Percentiles rank a stretch among this genome's conserved stretches.
These are phyloP conservation scores for Microplitis mediator DNA, from an alignment of 1,140 invertebrate species.

Conservation along the genomic window DNA sequence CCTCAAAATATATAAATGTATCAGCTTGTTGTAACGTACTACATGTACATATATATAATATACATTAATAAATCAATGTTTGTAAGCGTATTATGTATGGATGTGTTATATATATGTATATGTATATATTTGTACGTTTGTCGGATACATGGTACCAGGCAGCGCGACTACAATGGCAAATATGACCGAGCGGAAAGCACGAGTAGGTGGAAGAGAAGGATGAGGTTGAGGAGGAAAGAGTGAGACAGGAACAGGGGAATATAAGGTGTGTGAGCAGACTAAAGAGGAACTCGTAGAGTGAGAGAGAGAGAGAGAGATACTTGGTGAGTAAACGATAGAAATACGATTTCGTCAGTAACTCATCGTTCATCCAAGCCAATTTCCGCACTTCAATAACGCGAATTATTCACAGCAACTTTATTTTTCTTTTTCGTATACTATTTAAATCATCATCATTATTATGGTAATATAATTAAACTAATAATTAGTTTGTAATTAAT, in stretches of 20 bases:
- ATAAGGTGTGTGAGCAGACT: neutral
- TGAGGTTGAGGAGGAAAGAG: neutral
- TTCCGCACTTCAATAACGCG: constrained; percentile 1
- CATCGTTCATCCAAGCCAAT: constrained; percentile 3
- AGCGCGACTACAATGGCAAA: neutral
- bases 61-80: neutral
- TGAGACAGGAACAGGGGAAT: neutral
- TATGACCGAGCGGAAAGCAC: neutral
- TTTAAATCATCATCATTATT: neutral
- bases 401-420: neutral
- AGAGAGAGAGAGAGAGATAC: constrained; percentile 5
- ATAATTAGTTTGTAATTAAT: neutral
- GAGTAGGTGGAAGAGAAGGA: neutral
- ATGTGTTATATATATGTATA: neutral
- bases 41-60: neutral
- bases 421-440: neutral
- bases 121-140: neutral
- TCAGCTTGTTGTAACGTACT: neutral
- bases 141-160: neutral
- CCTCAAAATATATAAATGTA: constrained; percentile 4
- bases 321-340: constrained; percentile 13
- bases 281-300: neutral
- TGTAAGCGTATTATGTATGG: neutral
- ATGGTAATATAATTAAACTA: neutral
- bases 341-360: constrained; percentile 19